Evolutionary conservation across 2,888 invertebrate species (phyloP).

Genomic region (Poecilus cupreus): DNA sequence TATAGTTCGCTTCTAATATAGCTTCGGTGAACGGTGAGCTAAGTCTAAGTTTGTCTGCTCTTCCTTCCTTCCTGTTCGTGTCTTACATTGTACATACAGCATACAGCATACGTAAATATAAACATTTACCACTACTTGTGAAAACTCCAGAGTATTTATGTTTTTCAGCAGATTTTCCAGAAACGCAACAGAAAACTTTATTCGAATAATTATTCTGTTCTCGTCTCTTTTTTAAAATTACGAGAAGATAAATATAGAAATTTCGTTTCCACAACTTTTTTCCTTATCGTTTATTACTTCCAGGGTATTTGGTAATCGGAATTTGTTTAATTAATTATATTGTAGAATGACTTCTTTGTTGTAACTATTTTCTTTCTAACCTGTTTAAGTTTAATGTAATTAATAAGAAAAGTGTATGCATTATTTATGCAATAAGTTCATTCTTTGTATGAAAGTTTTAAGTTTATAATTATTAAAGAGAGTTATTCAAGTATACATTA

Average conservation of each 20-base stretch:
- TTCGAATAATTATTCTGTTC: no score
- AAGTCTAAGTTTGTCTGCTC: not conserved
- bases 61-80: not conserved
- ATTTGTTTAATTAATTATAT: not conserved
- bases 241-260: no score
- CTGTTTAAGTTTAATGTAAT: not conserved
- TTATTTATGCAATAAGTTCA: not conserved
- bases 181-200: no score
- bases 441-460: not conserved
- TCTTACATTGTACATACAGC: not conserved
- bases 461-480: constrained; percentile 9
- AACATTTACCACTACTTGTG: no score
- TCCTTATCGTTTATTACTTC: no score
- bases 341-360: not conserved
- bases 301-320: no score
- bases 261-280: no score
- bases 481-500: not conserved
- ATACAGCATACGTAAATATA: not conserved
- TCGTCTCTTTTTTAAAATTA: not conserved
- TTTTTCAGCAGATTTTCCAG: not conserved
- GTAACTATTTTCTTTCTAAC: not conserved
- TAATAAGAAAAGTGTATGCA: not conserved
- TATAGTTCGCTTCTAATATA: constrained; percentile 23
- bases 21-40: not conserved
- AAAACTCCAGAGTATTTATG: not conserved